These are phyloP conservation scores for Melipona bicolor DNA, from an alignment of 2,888 invertebrate species.

Conservation along the genomic window DNA sequence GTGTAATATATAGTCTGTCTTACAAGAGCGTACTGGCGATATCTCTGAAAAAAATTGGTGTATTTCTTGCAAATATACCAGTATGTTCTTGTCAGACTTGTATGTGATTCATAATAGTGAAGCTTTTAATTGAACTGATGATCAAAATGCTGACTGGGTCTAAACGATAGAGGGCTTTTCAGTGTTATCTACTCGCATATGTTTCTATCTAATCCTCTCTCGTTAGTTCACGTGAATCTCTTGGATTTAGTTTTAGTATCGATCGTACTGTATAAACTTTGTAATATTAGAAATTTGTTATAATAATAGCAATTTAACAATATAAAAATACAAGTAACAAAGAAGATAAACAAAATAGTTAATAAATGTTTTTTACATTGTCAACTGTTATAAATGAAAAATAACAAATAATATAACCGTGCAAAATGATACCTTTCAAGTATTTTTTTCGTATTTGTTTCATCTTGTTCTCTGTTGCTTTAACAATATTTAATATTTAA, in stretches of 20 bases:
- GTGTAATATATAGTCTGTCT: neutral
- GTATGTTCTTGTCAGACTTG: no score
- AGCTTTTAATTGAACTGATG: neutral
- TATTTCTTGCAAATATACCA: no score
- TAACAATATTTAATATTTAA: neutral
- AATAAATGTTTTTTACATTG: neutral
- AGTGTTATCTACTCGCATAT: neutral
- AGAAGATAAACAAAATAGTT: neutral
- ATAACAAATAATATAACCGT: neutral
- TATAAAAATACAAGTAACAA: neutral
- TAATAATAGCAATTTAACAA: neutral
- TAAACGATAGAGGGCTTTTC: neutral
- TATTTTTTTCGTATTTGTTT: neutral
- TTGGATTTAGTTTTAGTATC: neutral
- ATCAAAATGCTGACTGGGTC: neutral
- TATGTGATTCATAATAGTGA: neutral
- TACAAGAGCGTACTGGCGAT: no score
- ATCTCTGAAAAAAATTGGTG: no score
- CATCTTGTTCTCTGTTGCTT: neutral
- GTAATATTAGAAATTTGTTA: neutral
- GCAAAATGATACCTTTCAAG: neutral
- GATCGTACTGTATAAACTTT: neutral
- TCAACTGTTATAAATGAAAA: neutral
- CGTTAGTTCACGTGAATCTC: neutral
- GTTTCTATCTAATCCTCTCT: neutral